Conservation (phyloP, 1,140 invertebrate species). For the Idris sp. region DNA sequence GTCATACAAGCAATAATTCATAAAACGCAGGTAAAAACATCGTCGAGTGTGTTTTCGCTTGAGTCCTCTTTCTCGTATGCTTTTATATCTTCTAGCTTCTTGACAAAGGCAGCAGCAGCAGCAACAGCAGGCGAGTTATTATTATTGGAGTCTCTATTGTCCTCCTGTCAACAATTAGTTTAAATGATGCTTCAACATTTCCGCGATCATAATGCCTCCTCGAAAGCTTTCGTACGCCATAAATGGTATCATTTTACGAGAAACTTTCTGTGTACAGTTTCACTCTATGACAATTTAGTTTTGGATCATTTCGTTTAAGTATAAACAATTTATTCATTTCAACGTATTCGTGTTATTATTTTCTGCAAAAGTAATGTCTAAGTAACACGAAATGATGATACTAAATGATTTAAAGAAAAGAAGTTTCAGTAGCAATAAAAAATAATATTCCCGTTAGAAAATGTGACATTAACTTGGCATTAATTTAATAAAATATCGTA, state of each 20-base stretch:
- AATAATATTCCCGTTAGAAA: too few species aligned
- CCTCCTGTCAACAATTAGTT: slow-evolving; percentile 75
- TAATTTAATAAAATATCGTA: too few species aligned
- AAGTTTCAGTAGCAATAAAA: too few species aligned
- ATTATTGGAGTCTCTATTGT: slow-evolving; percentile 68
- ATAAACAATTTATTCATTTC: too few species aligned
- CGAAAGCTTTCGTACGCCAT: slow-evolving; percentile 8
- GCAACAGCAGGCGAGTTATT: slow-evolving; percentile 67
- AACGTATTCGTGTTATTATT: too few species aligned
- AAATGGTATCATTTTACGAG: slow-evolving; percentile 26
- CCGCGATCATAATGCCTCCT: slow-evolving; percentile 25
- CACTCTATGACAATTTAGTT: too few species aligned
- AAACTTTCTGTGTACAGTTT: too few species aligned
- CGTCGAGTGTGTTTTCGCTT: slow-evolving; percentile 33
- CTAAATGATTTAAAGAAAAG: too few species aligned
- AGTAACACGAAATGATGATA: too few species aligned
- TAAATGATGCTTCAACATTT: slow-evolving; percentile 71
- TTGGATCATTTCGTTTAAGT: too few species aligned
- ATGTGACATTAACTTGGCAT: too few species aligned
- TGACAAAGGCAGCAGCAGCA: slow-evolving; percentile 38
- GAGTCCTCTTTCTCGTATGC: slow-evolving; percentile 55
- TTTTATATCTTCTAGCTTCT: slow-evolving; percentile 44
- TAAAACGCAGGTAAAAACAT: slow-evolving; percentile 68
- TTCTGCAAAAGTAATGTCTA: too few species aligned
- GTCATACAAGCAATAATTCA: slow-evolving; percentile 47